Evolutionary conservation across 2,888 invertebrate genomes (phyloP).

Genomic region (Physocephala rufipes): DNA sequence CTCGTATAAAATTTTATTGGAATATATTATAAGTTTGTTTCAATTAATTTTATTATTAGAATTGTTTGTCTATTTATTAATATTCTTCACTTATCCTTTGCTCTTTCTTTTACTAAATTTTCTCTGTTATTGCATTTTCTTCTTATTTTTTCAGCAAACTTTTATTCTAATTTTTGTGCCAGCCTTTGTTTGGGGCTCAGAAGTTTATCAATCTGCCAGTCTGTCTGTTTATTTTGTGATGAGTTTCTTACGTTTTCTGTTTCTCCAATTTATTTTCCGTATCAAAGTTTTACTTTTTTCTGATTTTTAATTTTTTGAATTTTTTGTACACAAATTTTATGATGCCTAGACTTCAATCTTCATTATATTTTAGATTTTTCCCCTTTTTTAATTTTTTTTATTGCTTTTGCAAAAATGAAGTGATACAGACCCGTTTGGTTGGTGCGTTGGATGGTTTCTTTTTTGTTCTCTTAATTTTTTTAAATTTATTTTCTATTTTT

Average conservation of each 20-base stretch:
- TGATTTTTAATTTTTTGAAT: slow-evolving; percentile 6
- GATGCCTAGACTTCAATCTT: slow-evolving; percentile 20
- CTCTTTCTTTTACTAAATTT: not conserved
- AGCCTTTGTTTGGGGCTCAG: not conserved
- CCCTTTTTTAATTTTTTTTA: slow-evolving; percentile 22
- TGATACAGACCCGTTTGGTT: slow-evolving; percentile 6
- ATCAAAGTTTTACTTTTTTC: not conserved
- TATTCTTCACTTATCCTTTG: not conserved
- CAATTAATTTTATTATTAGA: too few relatives aligned
- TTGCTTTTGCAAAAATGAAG: slow-evolving; percentile 26
- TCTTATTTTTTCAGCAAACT: not conserved
- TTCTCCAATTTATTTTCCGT: not conserved
- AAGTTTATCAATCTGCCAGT: not conserved
- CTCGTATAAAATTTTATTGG: too few relatives aligned
- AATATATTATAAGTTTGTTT: too few relatives aligned
- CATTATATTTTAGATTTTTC: not conserved
- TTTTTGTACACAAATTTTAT: slow-evolving; percentile 15
- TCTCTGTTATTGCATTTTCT: not conserved
- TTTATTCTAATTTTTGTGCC: too few relatives aligned
- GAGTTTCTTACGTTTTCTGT: not conserved
- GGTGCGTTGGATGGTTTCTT: slow-evolving; percentile 23
- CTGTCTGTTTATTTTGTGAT: not conserved
- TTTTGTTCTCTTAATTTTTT: too few relatives aligned
- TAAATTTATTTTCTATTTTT: slow-evolving; percentile 18
- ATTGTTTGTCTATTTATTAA: too few relatives aligned